These are phyloP conservation scores for Microtus richardsoni DNA, from an alignment of 2,113 vertebrate species.

Conservation along the genomic window DNA sequence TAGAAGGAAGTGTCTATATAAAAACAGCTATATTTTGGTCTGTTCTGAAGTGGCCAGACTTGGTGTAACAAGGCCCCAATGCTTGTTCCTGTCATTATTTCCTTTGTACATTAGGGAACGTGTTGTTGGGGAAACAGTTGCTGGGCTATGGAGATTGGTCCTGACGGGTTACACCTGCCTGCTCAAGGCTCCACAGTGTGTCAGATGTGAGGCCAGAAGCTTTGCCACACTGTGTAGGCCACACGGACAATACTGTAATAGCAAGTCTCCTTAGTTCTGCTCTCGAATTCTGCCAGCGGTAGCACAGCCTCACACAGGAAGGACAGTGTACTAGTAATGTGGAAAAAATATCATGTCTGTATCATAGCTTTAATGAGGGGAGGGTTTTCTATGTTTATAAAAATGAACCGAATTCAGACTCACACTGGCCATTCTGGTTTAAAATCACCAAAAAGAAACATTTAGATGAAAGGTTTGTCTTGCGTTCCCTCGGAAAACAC, in stretches of 20 bases:
- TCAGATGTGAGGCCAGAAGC: not conserved
- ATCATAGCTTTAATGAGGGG: not conserved
- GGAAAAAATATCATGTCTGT: constrained; percentile 28
- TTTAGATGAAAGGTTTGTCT: constrained; percentile 20
- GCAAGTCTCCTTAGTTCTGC: not conserved
- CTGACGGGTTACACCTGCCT: not conserved
- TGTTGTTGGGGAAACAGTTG: constrained; percentile 65
- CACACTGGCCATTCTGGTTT: constrained; percentile 28
- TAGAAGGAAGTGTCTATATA: not conserved
- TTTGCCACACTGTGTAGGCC: not conserved
- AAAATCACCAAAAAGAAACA: constrained; percentile 8
- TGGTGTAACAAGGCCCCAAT: not conserved
- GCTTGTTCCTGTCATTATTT: not conserved
- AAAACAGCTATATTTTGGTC: constrained; percentile 8
- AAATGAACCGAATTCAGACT: constrained; percentile 48
- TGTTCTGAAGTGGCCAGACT: not conserved
- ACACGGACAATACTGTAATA: not conserved
- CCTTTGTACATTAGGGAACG: constrained; percentile 65
- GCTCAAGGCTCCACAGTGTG: not conserved
- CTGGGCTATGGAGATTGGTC: not conserved
- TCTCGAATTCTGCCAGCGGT: not conserved
- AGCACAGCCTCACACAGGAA: not conserved
- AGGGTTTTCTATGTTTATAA: constrained; percentile 37
- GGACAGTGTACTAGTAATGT: not conserved
- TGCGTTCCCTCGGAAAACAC: constrained; percentile 12